phyloP scores from a whole-genome alignment of 2,888 invertebrate genomes.

The Dexiosoma caninum region DNA sequence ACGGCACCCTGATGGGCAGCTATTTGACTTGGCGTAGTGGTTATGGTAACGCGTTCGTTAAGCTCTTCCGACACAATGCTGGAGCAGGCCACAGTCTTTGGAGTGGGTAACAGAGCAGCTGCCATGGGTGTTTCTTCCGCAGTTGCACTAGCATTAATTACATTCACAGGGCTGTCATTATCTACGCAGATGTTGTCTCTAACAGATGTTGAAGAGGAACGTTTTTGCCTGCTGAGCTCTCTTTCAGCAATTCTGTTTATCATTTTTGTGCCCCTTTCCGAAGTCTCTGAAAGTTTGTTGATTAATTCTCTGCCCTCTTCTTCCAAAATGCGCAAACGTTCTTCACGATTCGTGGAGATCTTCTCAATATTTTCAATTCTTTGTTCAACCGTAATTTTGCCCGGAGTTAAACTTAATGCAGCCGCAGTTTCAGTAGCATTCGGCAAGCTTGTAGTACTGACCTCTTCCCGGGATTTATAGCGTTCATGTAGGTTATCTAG shows the following conservation, averaged over 20 bases:
- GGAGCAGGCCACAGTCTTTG: constrained; percentile 69
- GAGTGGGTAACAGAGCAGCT: constrained; percentile 63
- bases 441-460: not conserved
- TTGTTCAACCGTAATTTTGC: constrained; percentile 67
- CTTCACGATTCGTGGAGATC: constrained; percentile 71
- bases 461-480: constrained; percentile 62
- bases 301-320: constrained; percentile 88
- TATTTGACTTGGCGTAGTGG: constrained; percentile 72
- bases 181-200: constrained; percentile 60
- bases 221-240: constrained; percentile 69
- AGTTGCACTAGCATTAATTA: constrained; percentile 3
- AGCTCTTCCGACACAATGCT: constrained; percentile 69
- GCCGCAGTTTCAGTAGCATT: not conserved
- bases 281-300: constrained; percentile 71
- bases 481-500: constrained; percentile 73
- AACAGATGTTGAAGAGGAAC: constrained; percentile 45
- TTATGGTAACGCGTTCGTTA: constrained; percentile 70
- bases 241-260: constrained; percentile 73
- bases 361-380: constrained; percentile 74
- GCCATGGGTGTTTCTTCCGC: not conserved
- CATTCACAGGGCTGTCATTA: constrained; percentile 49
- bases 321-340: constrained; percentile 81
- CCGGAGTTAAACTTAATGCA: not conserved
- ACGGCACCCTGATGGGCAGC: constrained; percentile 68
- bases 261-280: constrained; percentile 73